Conservation (phyloP, 1,140 invertebrate species). For the Orchesella cincta region DNA sequence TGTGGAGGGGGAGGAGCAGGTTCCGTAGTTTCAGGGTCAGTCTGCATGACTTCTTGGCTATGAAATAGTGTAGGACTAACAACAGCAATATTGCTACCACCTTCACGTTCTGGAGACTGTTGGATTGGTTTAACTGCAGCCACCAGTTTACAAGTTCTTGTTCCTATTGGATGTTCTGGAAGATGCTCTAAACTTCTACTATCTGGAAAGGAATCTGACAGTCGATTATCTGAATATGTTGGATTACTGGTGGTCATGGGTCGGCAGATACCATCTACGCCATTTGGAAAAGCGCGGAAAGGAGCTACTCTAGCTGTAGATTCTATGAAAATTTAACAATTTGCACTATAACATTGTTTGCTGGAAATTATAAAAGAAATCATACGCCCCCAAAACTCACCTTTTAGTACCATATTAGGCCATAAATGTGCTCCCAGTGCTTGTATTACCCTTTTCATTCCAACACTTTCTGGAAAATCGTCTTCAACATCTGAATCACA, state of each 20-base stretch:
- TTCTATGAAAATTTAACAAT: background rate
- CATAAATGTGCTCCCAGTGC: constrained; percentile 75
- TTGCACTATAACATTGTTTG: background rate
- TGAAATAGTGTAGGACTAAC: constrained; percentile 25
- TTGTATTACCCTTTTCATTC: constrained; percentile 72
- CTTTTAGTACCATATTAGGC: constrained; percentile 73
- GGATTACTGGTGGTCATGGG: background rate
- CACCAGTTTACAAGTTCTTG: constrained; percentile 5
- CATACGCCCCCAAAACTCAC: constrained; percentile 53
- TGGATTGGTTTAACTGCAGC: constrained; percentile 21
- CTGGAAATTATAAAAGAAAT: background rate
- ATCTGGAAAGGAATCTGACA: constrained; percentile 18
- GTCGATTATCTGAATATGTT: background rate
- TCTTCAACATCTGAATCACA: constrained; percentile 62
- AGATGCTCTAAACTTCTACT: constrained; percentile 12
- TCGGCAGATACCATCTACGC: background rate
- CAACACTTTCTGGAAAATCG: constrained; percentile 67
- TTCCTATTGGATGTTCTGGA: constrained; percentile 5
- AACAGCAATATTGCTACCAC: constrained; percentile 16
- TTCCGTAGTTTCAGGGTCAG: background rate
- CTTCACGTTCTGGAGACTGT: background rate
- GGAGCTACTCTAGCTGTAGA: background rate
- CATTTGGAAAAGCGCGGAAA: background rate
- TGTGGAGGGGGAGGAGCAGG: background rate
- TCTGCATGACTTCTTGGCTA: constrained; percentile 6